phyloP scores from a whole-genome alignment of 2,113 vertebrate species.

The Polyodon spathula region DNA sequence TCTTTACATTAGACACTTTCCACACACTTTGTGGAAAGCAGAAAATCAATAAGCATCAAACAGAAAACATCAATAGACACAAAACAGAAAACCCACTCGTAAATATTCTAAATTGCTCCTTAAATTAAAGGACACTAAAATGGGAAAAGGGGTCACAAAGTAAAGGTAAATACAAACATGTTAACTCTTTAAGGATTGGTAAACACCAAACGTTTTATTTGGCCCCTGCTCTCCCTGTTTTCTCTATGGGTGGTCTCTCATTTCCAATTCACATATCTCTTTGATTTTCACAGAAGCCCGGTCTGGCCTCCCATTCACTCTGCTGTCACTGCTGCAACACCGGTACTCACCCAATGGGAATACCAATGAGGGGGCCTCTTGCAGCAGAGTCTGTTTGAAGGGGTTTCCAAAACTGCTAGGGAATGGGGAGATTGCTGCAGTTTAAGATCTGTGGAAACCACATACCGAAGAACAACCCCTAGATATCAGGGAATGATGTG shows the following conservation, averaged over 20 bases:
- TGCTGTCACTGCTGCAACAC: slow-evolving; percentile 11
- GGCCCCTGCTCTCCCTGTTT: slow-evolving; percentile 15
- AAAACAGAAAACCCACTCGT: no score
- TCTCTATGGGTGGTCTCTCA: slow-evolving; percentile 14
- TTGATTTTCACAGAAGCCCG: slow-evolving; percentile 14
- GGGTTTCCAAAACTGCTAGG: slow-evolving; percentile 3
- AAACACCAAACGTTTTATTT: slow-evolving; percentile 9
- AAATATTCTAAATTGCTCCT: no score
- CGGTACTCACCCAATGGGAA: slow-evolving; percentile 11
- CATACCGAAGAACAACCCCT: slow-evolving; percentile 15
- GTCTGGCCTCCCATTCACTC: slow-evolving; percentile 9
- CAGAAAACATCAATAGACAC: no score
- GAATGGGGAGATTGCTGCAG: slow-evolving; percentile 1
- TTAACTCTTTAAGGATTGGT: no score
- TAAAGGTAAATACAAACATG: no score
- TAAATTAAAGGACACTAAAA: no score
- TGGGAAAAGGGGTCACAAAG: no score
- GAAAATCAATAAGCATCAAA: no score
- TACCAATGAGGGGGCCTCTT: slow-evolving; percentile 16
- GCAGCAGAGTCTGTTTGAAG: slow-evolving; percentile 12
- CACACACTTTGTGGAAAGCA: no score
- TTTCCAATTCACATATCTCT: slow-evolving; percentile 7
- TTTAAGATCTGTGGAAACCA: slow-evolving; percentile 6
- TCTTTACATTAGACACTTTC: no score
- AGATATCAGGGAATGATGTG: slow-evolving; percentile 9